Evolutionary conservation across 1,140 invertebrate species (phyloP), one percentile per base, ranked within the genome.

Genomic region (Drosophila tsacasi): DNA sequence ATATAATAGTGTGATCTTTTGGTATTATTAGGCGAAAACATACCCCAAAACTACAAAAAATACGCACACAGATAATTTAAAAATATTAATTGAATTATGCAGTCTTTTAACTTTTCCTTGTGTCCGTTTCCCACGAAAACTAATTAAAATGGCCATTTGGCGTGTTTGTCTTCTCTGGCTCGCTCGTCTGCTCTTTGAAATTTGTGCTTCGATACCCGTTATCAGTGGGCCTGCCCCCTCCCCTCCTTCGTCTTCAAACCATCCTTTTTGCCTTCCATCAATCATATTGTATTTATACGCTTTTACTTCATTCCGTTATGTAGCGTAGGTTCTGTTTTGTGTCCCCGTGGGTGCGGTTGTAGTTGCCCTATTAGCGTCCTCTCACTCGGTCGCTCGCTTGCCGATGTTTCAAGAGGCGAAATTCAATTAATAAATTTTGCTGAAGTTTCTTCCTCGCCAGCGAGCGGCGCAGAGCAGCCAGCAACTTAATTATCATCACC

Each of bases 341-440:
- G 27, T 49, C 15, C n/a, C 25, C 30, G 52, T 59, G 80, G 57
- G 80, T 65, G 60, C 75, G 63, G 55, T 50, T 74, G 32, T 55
- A 55, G 49, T 52, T 64, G 66, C 25, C 6, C 25, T 68, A 15
- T 19, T 15, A 7, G 12, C 57, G 8, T 6, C 17, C 37, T 25
- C 39, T 5, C 37, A 3, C 25, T 9, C 35, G n/a, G 8, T 30
- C 30, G 30, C 30, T 8, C n/a, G 15, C 40, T n/a, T 2, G 40
- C 40, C 40, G n/a, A 23, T 17, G 23, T 8, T 58, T 49, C 19
- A 46, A 40, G 19, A 55, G 50, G 30, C 47, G 17, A 85, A 86
- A 79, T 86, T 85, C 62, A 85, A 82, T 85, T 86, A 86, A 79
- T 65, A 76, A 71, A 76, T 76, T 77, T 76, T 74, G 69, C 62